Base-by-base conservation (phyloP, 2,113 vertebrate species). In the Trichechus manatus region DNA sequence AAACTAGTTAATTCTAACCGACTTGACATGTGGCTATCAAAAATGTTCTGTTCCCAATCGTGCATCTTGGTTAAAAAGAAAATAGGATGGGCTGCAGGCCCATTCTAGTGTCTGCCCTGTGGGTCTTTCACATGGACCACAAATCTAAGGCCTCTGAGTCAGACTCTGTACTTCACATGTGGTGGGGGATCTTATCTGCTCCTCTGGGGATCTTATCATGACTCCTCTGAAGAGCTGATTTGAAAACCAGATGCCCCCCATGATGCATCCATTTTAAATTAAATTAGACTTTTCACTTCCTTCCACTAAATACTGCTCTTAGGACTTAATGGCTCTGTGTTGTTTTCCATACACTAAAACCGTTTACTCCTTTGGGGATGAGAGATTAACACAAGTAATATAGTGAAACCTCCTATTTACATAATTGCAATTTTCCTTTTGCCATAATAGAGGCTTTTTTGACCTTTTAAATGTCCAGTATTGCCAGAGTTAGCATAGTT, bases 351-450 rank as follows among this genome's bases (percentile, higher is more conserved):
- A 66, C 42, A 82, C 50, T 74, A 72, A 95, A 97, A 68, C 36
- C 53, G 6, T 70, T 97, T 94, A 82, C 70, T 94, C 87, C 84
- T 93, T 87, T 93, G 87, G 42, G 64, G 82, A 91, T 91, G 93
- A 87, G 87, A 95, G 82, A 95, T 96, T 91, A 97, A 74, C 83
- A 78, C 50, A 66, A 94, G 82, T 53, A 82, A 75, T 86, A 95
- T 20, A 47, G 29, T 81, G 66, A 96, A 95, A 94, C 70, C 59
- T n/a, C 25, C 77, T 96, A 87, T 96, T 95, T 96, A 93, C 81
- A 74, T 97, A 87, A 96, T 95, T 96, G 44, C 25, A 94, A 96
- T 91, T 97, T 97, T 92, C 86, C 86, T 91, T 93, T 93, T 77
- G 83, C 89, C 53, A 63, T 33, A 93, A 82, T 47, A 91, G 75